Evolutionary conservation across 2,113 vertebrate genomes (phyloP).

Genomic region (Corydoras sp.): DNA sequence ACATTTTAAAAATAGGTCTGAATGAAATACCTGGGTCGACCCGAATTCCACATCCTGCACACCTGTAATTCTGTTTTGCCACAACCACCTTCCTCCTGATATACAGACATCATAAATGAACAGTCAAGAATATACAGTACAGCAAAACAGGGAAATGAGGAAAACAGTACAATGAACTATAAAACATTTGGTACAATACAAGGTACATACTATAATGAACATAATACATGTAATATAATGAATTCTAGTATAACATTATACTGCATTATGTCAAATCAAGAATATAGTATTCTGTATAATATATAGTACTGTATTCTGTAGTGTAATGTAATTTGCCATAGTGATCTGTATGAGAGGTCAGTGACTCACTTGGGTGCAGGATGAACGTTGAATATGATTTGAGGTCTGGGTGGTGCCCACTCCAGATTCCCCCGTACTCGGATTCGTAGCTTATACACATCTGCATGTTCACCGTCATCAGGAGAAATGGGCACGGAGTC

Average conservation of each 20-base stretch:
- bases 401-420: conserved; percentile 92
- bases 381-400: conserved; percentile 97
- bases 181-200: no score
- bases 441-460: conserved; percentile 94
- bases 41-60: conserved; percentile 91
- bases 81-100: conserved; percentile 86
- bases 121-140: not conserved
- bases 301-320: not conserved
- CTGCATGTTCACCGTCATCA: conserved; percentile 89
- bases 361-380: conserved; percentile 82
- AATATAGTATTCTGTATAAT: no score
- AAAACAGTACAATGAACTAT: not conserved
- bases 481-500: conserved; percentile 94
- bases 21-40: conserved; percentile 79
- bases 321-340: not conserved
- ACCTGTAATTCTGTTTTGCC: conserved; percentile 94
- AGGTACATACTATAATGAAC: no score
- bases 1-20: not conserved
- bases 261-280: no score
- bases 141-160: not conserved
- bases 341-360: no score
- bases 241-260: no score
- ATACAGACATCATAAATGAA: not conserved
- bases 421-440: conserved; percentile 93
- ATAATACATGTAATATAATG: no score